Conservation (phyloP, 35 echinoderm and acorn worm species). For the Ophiothrix spiculata region DNA sequence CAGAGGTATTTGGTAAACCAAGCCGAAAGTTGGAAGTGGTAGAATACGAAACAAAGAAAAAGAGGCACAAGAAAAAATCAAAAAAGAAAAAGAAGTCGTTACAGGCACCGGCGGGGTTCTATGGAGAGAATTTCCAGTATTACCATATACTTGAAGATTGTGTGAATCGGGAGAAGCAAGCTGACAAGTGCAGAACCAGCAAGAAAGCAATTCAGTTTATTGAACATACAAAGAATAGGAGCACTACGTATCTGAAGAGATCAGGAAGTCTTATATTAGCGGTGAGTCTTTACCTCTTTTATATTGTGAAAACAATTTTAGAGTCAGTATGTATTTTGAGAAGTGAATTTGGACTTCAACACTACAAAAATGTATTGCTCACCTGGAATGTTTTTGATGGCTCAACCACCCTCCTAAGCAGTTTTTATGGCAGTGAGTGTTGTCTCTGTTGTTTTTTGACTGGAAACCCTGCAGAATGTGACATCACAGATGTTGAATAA, state of each 20-base stretch:
- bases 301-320: too few relatives aligned
- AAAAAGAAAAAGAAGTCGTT: background rate
- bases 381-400: too few relatives aligned
- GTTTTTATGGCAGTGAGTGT: too few relatives aligned
- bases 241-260: background rate
- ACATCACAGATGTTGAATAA: too few relatives aligned
- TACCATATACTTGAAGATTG: background rate
- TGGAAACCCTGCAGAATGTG: too few relatives aligned
- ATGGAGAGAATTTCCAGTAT: background rate
- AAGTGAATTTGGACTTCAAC: too few relatives aligned
- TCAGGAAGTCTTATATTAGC: background rate
- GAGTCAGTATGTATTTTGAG: too few relatives aligned
- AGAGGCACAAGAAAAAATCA: background rate
- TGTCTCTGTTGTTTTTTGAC: too few relatives aligned
- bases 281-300: background rate
- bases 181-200: conserved; percentile 8
- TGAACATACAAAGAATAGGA: background rate
- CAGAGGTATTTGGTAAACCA: background rate
- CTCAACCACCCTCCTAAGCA: too few relatives aligned
- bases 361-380: too few relatives aligned
- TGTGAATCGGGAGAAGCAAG: background rate
- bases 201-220: background rate
- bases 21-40: background rate
- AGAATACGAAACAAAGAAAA: background rate
- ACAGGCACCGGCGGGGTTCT: background rate